These are phyloP conservation scores for Triops longicaudatus DNA, from an alignment of 1,140 invertebrate genomes.

Conservation along the genomic window DNA sequence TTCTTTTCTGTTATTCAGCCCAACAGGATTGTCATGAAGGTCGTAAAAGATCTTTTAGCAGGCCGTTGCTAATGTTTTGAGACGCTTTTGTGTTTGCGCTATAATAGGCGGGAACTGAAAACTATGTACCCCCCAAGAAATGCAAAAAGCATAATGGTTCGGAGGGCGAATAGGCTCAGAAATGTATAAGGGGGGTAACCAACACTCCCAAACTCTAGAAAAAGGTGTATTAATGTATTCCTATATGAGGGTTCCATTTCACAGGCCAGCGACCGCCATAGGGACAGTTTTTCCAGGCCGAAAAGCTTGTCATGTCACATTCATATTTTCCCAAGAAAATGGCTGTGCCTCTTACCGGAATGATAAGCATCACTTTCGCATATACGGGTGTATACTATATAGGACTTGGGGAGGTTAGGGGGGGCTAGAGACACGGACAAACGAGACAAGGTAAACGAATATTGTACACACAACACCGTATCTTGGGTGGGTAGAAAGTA, in stretches of 20 bases:
- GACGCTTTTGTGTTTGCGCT: background rate
- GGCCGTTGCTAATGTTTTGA: background rate
- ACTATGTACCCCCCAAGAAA: background rate
- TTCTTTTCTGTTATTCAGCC: background rate
- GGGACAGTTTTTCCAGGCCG: constrained; percentile 13
- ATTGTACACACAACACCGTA: background rate
- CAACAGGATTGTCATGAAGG: constrained; percentile 12
- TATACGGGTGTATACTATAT: too few relatives aligned
- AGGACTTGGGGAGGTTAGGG: background rate
- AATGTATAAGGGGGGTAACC: background rate
- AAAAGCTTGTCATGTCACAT: constrained; percentile 15
- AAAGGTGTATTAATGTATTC: background rate
- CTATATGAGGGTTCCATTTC: background rate
- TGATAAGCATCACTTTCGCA: constrained; percentile 8
- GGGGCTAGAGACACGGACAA: background rate
- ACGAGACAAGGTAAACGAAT: background rate
- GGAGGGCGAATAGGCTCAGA: background rate
- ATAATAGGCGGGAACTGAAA: background rate
- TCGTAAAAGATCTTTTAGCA: background rate
- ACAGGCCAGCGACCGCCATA: constrained; percentile 9
- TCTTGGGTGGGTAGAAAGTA: background rate
- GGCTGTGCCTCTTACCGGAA: background rate
- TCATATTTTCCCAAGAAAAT: constrained; percentile 2
- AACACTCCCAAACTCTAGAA: background rate
- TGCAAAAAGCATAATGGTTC: background rate